Evolutionary conservation across 2,797 vertebrate species (phyloP).

Genomic region (Danio albolineatus): DNA sequence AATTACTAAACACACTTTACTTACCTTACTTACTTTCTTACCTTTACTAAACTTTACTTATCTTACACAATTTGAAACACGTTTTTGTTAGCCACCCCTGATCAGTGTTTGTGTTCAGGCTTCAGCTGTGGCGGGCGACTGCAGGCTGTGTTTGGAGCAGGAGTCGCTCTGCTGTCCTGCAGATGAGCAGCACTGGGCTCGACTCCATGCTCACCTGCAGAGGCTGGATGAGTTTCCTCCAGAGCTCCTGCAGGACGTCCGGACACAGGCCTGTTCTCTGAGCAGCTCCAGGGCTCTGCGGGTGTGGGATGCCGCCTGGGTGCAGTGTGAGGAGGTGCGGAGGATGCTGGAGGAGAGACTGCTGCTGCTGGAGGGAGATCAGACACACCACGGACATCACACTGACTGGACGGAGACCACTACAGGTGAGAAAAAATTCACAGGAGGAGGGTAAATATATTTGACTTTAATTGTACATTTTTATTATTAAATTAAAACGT

Average conservation of each 20-base stretch:
- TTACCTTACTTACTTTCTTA: no score
- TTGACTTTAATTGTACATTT: not conserved
- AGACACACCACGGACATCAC: conserved; percentile 53
- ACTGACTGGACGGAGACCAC: conserved; percentile 66
- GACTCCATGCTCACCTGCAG: conserved; percentile 81
- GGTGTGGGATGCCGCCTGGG: conserved; percentile 84
- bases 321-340: conserved; percentile 80
- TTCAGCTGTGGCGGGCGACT: conserved; percentile 80
- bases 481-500: conserved; percentile 43
- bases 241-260: conserved; percentile 85
- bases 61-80: no score
- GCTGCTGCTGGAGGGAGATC: conserved; percentile 70
- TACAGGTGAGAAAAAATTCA: conserved; percentile 17
- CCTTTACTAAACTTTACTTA: no score
- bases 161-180: conserved; percentile 56
- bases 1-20: no score
- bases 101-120: conserved; percentile 73
- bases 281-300: conserved; percentile 75
- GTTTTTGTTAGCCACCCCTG: no score
- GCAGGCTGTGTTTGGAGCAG: conserved; percentile 75
- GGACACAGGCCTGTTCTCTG: conserved; percentile 79
- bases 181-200: conserved; percentile 50
- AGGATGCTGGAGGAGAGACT: conserved; percentile 82
- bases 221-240: conserved; percentile 79
- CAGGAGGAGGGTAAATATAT: not conserved